phyloP scores from a whole-genome alignment of 2,888 invertebrate species.

The Phortica okadai region DNA sequence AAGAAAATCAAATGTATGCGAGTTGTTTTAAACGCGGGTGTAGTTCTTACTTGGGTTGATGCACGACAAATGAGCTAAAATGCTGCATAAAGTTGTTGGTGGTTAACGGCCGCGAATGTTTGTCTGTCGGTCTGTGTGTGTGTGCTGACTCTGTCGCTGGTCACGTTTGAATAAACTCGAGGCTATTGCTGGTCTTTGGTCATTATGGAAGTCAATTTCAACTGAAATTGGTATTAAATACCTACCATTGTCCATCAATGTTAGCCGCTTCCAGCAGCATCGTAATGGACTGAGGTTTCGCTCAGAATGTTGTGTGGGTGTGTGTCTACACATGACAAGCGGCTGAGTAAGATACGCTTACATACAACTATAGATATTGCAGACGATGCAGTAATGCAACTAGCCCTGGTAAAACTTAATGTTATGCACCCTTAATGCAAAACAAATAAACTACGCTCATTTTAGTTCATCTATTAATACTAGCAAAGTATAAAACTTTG shows the following conservation, averaged over 20 bases:
- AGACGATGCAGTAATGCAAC: background rate
- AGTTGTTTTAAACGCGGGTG: background rate
- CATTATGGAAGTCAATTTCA: slow-evolving; percentile 20
- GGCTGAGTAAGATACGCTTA: background rate
- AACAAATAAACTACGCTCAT: slow-evolving; percentile 1
- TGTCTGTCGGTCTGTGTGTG: slow-evolving; percentile 49
- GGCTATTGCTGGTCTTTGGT: slow-evolving; percentile 50
- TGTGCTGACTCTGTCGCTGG: slow-evolving; percentile 46
- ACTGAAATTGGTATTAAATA: slow-evolving; percentile 11
- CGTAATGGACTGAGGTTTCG: no score
- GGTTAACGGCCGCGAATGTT: slow-evolving; percentile 48
- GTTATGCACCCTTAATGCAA: slow-evolving; percentile 15
- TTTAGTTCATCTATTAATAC: slow-evolving; percentile 7
- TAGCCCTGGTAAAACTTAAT: slow-evolving; percentile 4
- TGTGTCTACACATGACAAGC: slow-evolving; percentile 11
- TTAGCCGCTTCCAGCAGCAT: background rate
- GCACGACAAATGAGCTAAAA: slow-evolving; percentile 21
- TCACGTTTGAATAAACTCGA: slow-evolving; percentile 68
- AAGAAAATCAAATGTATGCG: background rate
- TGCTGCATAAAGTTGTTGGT: slow-evolving; percentile 13
- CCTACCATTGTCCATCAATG: slow-evolving; percentile 13
- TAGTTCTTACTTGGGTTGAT: slow-evolving; percentile 10
- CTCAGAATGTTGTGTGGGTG: slow-evolving; percentile 38
- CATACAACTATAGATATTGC: background rate
- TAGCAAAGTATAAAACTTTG: background rate